A percentile compares a stretch with the other conserved stretches of the same genome.
phyloP scores from a whole-genome alignment of 1,140 invertebrate genomes.

The Gonatopus flavifemur region DNA sequence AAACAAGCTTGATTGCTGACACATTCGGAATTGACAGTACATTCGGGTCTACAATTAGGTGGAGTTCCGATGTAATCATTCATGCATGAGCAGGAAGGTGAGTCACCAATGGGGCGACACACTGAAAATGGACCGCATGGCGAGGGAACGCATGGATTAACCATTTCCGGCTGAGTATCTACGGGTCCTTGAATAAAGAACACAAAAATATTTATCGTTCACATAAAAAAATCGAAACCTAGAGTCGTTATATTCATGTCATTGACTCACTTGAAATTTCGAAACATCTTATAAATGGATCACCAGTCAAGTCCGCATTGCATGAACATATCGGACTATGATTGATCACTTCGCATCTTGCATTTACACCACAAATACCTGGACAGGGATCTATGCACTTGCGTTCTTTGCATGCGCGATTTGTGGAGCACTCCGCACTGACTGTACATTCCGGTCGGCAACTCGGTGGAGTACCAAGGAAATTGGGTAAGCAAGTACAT shows the following conservation, averaged over 20 bases:
- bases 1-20: slow-evolving; percentile 67
- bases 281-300: slow-evolving; percentile 71
- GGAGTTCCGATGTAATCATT: slow-evolving; percentile 71
- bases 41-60: slow-evolving; percentile 71
- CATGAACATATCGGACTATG: slow-evolving; percentile 68
- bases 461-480: slow-evolving; percentile 71
- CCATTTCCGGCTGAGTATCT: slow-evolving; percentile 37
- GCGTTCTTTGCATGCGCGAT: slow-evolving; percentile 75
- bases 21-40: slow-evolving; percentile 70
- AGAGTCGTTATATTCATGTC: neutral
- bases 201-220: neutral
- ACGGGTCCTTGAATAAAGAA: slow-evolving; percentile 17
- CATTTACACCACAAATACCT: slow-evolving; percentile 76
- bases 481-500: slow-evolving; percentile 74
- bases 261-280: slow-evolving; percentile 54
- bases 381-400: slow-evolving; percentile 80
- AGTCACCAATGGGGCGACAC: slow-evolving; percentile 52
- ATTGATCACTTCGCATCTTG: slow-evolving; percentile 69
- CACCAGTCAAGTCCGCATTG: slow-evolving; percentile 65
- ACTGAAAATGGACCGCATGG: slow-evolving; percentile 73
- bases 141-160: slow-evolving; percentile 62
- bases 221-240: neutral
- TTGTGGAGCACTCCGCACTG: slow-evolving; percentile 73
- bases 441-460: slow-evolving; percentile 79
- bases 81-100: slow-evolving; percentile 63